phyloP scores from a whole-genome alignment of 2,113 vertebrate species.

The Crotophaga sulcirostris region DNA sequence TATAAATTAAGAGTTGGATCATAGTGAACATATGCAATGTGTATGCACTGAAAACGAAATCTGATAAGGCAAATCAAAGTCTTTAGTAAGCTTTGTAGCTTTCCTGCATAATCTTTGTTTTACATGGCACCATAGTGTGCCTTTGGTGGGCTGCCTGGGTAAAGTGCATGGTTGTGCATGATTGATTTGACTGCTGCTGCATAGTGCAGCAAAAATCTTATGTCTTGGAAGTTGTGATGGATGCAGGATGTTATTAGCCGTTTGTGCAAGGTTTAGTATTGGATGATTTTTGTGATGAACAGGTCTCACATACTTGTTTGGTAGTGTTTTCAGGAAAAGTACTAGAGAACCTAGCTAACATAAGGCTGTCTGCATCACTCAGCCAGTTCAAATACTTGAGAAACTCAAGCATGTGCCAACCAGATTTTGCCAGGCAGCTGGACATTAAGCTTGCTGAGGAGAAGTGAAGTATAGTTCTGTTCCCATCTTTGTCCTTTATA shows the following conservation, averaged over 20 bases:
- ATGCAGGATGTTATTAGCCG: not conserved
- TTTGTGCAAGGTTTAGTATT: not conserved
- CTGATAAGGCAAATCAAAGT: not conserved
- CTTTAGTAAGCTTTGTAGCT: not conserved
- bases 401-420: not conserved
- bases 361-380: not conserved
- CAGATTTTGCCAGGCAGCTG: not conserved
- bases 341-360: not conserved
- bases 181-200: not conserved
- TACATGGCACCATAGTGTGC: not conserved
- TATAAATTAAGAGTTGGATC: not conserved
- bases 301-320: not conserved
- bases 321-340: not conserved
- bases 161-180: not conserved
- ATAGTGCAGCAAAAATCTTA: not conserved
- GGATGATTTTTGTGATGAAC: not conserved
- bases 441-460: not conserved
- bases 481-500: not conserved
- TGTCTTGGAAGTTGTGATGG: not conserved
- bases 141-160: not conserved
- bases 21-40: accelerated
- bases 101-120: not conserved
- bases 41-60: not conserved
- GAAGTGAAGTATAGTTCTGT: not conserved
- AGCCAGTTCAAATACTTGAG: not conserved